Conservation (phyloP, 2,113 vertebrate genomes). For the Agelaius tricolor region DNA sequence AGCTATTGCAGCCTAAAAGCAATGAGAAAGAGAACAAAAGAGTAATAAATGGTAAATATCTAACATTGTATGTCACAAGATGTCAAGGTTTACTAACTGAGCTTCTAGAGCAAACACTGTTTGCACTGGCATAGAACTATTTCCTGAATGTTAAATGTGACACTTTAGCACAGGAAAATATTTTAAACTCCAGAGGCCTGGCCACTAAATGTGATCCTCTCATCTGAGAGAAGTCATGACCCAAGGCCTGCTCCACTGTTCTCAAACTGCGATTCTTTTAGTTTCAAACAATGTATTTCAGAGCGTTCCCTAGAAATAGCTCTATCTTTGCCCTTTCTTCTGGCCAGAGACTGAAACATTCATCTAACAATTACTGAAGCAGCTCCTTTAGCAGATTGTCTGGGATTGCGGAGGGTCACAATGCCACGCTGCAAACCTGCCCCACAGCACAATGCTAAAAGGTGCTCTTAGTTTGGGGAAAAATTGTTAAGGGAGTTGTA, state of each 20-base stretch:
- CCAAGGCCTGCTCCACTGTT: constrained; percentile 33
- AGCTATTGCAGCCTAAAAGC: neutral
- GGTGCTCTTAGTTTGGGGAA: neutral
- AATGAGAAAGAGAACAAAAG: neutral
- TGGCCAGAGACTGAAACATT: constrained; percentile 37
- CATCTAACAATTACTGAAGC: constrained; percentile 45
- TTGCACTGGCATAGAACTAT: neutral
- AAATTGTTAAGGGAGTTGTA: constrained; percentile 1
- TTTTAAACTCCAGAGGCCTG: constrained; percentile 45
- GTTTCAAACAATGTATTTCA: constrained; percentile 60
- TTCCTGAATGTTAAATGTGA: constrained; percentile 4
- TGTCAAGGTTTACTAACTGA: neutral
- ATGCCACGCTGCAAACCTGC: constrained; percentile 28
- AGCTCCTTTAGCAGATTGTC: constrained; percentile 32
- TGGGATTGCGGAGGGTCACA: neutral
- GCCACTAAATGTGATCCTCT: neutral
- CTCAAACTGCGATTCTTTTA: constrained; percentile 10
- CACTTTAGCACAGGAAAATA: constrained; percentile 25
- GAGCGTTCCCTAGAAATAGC: constrained; percentile 58
- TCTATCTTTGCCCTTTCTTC: constrained; percentile 56
- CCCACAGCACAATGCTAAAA: constrained; percentile 30
- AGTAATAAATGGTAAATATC: constrained; percentile 8
- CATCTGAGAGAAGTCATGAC: neutral
- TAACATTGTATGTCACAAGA: neutral
- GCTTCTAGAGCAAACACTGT: constrained; percentile 14